Evolutionary conservation across 37 sponge, comb jelly and placozoan species (phyloP), one percentile per base, ranked within the genome.

Genomic region (Chondrilla cf. caribensis): DNA sequence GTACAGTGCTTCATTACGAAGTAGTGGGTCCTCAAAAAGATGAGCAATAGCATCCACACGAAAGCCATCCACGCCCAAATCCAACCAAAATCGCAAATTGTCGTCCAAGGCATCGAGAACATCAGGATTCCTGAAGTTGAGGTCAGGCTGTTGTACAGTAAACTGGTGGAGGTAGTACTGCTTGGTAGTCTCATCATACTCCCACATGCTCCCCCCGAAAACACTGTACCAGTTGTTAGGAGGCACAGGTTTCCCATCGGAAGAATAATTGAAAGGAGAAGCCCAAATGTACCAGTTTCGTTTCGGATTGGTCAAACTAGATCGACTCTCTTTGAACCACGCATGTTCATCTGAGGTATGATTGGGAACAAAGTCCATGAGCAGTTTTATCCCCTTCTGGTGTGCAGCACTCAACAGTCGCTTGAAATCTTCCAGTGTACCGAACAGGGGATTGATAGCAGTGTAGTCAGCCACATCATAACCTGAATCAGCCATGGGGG

Each of bases 151-250:
- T 38, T 83, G 84, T 4, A 66, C 54, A 8, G 83, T 57, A 70
- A 93, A 95, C 82, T 93, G 94, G 38, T 95, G 96, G 2, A 90
- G 80, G 84, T 95, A 95, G 79, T 89, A 95, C 82, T 95, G 94
- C 7, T 58, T 66, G 24, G 86, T 93, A 3, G 37, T 75, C 35
- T 80, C 64, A 42, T 85, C 88, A 66, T 79, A 88, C 39, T 58
- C 67, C 96, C 96, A 95, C 8, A 90, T 88, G 38, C 84, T 83
- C 3, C 94, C 94, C 38, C 91, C 91, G 84, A 95, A 95, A 15
- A 90, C 47, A 38, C 91, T 90, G 25, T 86, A 28, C 96, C 96
- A 95, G 82, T 95, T 93, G 54, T 93, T 95, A 2, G 95, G 95
- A 58, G 95, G 95, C 22, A 95, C 90, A 2, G 96, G 96, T 15